Evolutionary conservation across 2,113 vertebrate genomes (phyloP), one percentile per base, ranked within the genome.

Genomic region (Rhea americana): DNA sequence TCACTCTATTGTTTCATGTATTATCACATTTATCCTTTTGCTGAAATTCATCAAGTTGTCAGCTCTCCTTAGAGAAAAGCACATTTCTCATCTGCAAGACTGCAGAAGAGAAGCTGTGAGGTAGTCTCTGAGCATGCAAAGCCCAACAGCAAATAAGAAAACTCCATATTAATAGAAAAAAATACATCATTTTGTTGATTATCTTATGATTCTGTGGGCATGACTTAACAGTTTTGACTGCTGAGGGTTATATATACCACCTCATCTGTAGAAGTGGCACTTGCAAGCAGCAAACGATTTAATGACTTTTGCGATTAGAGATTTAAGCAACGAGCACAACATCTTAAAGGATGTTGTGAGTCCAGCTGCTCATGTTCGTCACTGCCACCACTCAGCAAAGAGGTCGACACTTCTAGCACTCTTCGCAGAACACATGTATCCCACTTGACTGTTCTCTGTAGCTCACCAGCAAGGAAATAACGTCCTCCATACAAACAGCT

Each of bases 361-460:
- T 5, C 47, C 43, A 47, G 12, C 47, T 1, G 0, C 2, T 41
- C 3, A 0, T 35, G 62, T 30, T 30, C 8, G 12, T 45, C 8
- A 16, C 63, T 30, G 37, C 20, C 21, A 24, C 1, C 24, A 2
- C 19, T 5, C 13, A 9, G 18, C 43, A 17, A 5, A 12, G 32
- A 66, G 71, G 2, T 2, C 24, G 16, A 9, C 16, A 8, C 22
- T 50, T 11, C 25, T 43, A 6, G 8, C 12, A 2, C 5, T 11
- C 1, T 4, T 1, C 68, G 9, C 30, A 50, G 39, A 28, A 43
- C 25, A 58, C 7, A 5, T 1, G 1, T 25, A 14, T 35, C 3
- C 6, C 28, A 8, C 19, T 8, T 5, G 9, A 1, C 5, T 26
- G 0, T 43, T 7, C 3, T 3, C 45, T 7, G 2, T 24, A 12